phyloP scores from a whole-genome alignment of 2,888 invertebrate species.

The Plebejus argus region DNA sequence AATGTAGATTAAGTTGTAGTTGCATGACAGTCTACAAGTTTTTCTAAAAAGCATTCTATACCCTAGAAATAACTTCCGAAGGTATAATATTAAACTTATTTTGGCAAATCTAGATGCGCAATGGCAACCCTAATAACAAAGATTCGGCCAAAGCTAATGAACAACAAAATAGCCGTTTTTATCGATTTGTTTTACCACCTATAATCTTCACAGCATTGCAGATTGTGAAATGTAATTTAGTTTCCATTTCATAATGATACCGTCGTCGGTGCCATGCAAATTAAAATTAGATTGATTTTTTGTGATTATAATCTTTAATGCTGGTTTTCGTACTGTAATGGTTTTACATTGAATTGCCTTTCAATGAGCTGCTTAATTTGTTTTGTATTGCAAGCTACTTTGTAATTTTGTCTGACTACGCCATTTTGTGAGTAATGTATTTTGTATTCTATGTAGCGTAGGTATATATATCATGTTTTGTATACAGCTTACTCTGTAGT shows the following conservation, averaged over 20 bases:
- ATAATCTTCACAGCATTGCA: slow-evolving; percentile 14
- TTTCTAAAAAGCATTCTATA: too few species aligned
- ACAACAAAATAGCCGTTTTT: slow-evolving; percentile 22
- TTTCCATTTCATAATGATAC: slow-evolving; percentile 28
- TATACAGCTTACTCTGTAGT: too few species aligned
- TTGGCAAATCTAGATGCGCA: too few species aligned
- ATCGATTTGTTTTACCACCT: slow-evolving; percentile 20
- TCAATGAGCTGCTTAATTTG: neutral
- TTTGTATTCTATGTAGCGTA: neutral
- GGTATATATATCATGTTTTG: too few species aligned
- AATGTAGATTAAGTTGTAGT: too few species aligned
- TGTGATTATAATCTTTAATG: slow-evolving; percentile 12
- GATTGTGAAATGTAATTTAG: slow-evolving; percentile 26
- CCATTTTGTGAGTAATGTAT: neutral
- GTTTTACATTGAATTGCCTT: neutral
- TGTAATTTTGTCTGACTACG: neutral
- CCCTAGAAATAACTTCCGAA: too few species aligned
- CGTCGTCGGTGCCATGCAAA: slow-evolving; percentile 6
- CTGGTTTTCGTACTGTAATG: neutral
- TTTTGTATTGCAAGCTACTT: neutral
- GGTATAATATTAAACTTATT: too few species aligned
- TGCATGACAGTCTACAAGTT: too few species aligned
- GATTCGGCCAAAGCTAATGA: neutral
- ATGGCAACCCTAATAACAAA: neutral
- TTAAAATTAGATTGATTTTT: slow-evolving; percentile 14